Conservation (phyloP, 2,113 vertebrate genomes). For the Pollachius pollachius region DNA sequence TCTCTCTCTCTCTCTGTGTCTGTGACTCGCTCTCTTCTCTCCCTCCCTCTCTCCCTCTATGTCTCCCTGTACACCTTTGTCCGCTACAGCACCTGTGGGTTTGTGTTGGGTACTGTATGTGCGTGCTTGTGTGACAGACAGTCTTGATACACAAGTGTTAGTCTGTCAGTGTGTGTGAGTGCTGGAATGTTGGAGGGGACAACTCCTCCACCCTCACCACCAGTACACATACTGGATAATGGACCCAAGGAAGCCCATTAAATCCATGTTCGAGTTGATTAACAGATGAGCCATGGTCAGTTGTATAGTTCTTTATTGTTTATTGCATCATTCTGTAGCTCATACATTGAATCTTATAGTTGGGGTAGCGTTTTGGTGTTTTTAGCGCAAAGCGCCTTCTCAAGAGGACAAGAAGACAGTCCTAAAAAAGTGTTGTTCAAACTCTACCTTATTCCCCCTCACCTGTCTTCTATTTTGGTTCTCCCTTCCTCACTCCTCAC, state of each 20-base stretch:
- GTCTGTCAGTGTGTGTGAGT: conserved; percentile 56
- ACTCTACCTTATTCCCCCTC: conserved; percentile 2
- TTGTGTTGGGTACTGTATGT: not conserved
- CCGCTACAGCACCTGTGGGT: no score
- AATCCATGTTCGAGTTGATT: conserved; percentile 82
- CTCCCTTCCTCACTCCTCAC: conserved; percentile 1
- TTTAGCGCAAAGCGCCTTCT: no score
- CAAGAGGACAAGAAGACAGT: no score
- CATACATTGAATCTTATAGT: no score
- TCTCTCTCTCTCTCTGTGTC: no score
- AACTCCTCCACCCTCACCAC: conserved; percentile 24
- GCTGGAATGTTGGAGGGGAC: conserved; percentile 63
- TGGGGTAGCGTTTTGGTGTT: no score
- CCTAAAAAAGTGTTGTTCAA: not conserved
- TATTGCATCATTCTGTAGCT: conserved; percentile 10
- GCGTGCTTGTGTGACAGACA: conserved; percentile 30
- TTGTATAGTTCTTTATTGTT: conserved; percentile 57
- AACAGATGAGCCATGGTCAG: conserved; percentile 76
- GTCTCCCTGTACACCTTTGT: no score
- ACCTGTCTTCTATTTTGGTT: conserved; percentile 25
- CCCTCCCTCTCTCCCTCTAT: no score
- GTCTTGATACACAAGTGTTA: conserved; percentile 35
- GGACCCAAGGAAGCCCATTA: conserved; percentile 80
- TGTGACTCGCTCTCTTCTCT: no score
- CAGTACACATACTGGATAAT: conserved; percentile 54